Base-by-base conservation (phyloP, 2,888 invertebrate species). In the Drosophila putrida region DNA sequence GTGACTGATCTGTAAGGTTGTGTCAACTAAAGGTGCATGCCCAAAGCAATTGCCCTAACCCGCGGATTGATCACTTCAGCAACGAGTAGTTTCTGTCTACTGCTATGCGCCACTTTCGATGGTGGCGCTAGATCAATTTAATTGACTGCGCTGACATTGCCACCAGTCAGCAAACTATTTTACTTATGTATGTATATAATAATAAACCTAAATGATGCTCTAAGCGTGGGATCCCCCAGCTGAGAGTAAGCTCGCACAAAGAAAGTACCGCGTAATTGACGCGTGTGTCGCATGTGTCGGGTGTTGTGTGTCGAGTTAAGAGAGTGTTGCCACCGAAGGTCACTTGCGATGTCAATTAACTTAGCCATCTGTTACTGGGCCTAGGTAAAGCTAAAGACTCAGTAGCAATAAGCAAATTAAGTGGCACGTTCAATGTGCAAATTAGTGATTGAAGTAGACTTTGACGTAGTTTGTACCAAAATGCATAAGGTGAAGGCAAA, bases 261-360 rank as follows among this genome's bases (percentile, higher is more conserved):
- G 85, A 83, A 84, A 82, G 85, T 75, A 79, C 85, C 85, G 71
- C 82, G 75, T 73, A 87, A 84, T 75, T 81, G 85, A 78, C 82
- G 88, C 85, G 85, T 82, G 78, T 60, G 71, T 75, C 70, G 70
- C 83, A 66, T 68, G 68, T 77, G 39, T 46, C 38, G 73, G 35
- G 31, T 63, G 58, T 54, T 36, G 8, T 9, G n/a, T 55, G 44
- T 33, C 44, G 33, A 50, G 72, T 62, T 59, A 41, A 47, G 31
- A 13, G 20, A 36, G 27, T 38, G 36, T 46, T 55, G 66, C 70
- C 47, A 1, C 11, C 55, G 73, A 75, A 83, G 84, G 84, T 81
- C 77, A 66, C 28, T 31, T 13, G 51, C 49, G 64, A 64, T 78
- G 79, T 76, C 76, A 87, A 81, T 78, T 83, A 72, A 70, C 63